Percentiles rank a stretch among this genome's conserved stretches.
Conservation (phyloP, 2,797 vertebrate species). For the Phataginus tetradactyla region DNA sequence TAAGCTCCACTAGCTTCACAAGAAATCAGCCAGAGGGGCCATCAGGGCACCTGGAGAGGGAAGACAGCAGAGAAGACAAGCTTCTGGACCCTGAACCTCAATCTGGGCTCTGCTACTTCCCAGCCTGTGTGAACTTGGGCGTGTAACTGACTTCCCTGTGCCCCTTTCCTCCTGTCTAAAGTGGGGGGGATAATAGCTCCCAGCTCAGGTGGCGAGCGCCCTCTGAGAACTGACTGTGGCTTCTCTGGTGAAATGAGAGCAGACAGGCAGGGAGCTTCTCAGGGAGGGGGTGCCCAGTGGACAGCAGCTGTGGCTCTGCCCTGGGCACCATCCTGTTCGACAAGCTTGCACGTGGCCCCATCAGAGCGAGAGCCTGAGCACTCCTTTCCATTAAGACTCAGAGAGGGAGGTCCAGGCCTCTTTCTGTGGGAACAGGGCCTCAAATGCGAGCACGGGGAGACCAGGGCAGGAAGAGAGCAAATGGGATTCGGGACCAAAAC, state of each 20-base stretch:
- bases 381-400: not conserved
- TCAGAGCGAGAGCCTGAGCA: not conserved
- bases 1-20: accelerated
- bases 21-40: not conserved
- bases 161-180: not conserved
- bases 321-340: no score
- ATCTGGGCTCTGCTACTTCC: no score
- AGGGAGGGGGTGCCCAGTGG: no score
- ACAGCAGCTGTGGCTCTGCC: accelerated
- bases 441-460: not conserved
- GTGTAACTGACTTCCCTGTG: not conserved
- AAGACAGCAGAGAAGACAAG: no score
- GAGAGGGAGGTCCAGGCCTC: not conserved
- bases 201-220: accelerated
- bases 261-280: not conserved
- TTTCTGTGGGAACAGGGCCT: not conserved
- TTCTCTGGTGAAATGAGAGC: not conserved
- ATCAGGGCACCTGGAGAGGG: not conserved
- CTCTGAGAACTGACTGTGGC: not conserved
- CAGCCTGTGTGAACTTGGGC: no score
- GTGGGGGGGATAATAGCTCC: not conserved
- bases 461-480: not conserved
- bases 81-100: not conserved
- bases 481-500: not conserved
- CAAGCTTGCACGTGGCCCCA: not conserved